Percentiles rank a stretch among this genome's conserved stretches.
Evolutionary conservation across 2,888 invertebrate genomes (phyloP).

Genomic region (Monoplex corrugatus): DNA sequence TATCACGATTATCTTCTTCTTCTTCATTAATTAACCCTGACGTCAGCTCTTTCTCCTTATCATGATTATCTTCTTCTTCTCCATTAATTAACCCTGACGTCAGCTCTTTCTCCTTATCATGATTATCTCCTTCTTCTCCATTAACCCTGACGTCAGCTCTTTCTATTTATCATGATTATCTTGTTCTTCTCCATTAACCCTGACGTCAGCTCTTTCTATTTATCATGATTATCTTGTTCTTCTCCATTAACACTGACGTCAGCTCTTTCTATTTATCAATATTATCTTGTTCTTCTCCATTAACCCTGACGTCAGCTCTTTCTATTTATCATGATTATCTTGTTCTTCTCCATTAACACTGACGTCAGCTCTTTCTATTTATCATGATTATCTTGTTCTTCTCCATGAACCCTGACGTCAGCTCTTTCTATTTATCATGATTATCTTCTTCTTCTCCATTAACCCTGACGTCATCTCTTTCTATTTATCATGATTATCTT

Average conservation of each 20-base stretch:
- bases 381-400: slow-evolving; percentile 36
- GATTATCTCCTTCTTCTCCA: neutral
- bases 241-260: neutral
- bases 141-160: neutral
- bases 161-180: neutral
- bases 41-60: neutral
- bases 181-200: neutral
- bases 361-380: neutral
- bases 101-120: neutral
- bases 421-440: neutral
- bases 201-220: neutral
- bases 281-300: neutral
- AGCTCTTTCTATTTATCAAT: neutral
- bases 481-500: neutral
- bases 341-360: neutral
- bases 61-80: neutral
- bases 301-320: too few species aligned
- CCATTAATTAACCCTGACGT: too few species aligned
- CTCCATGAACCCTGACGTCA: neutral
- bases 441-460: neutral
- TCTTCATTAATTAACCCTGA: too few species aligned
- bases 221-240: neutral
- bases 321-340: neutral
- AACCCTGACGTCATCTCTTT: too few species aligned
- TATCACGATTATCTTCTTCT: too few species aligned